phyloP scores from a whole-genome alignment of 2,888 invertebrate species.

The Schrankia costaestrigalis region DNA sequence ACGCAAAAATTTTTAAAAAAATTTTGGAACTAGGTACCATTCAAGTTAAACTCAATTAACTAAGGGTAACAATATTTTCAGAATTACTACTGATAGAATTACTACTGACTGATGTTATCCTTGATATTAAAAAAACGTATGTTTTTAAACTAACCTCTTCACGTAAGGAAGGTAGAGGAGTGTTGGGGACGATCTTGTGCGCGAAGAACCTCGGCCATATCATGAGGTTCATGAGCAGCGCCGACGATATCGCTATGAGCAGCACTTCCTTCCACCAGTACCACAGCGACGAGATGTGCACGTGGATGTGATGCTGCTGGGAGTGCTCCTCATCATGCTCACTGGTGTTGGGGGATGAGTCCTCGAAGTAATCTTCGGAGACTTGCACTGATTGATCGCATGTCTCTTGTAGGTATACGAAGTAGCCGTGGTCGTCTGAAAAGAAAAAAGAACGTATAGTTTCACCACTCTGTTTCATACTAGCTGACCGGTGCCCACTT shows the following conservation, averaged over 20 bases:
- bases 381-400: slow-evolving; percentile 70
- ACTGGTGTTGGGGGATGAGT: slow-evolving; percentile 43
- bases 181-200: slow-evolving; percentile 41
- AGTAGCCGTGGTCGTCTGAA: slow-evolving; percentile 86
- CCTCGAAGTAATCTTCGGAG: slow-evolving; percentile 45
- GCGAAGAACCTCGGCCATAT: slow-evolving; percentile 78
- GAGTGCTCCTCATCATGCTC: slow-evolving; percentile 70
- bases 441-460: too few relatives aligned
- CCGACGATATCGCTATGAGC: slow-evolving; percentile 87
- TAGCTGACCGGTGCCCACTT: too few relatives aligned
- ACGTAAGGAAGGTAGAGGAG: slow-evolving; percentile 51
- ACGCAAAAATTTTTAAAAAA: too few relatives aligned
- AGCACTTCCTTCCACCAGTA: slow-evolving; percentile 90
- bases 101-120: too few relatives aligned
- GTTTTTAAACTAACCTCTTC: slow-evolving; percentile 55
- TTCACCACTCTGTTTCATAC: too few relatives aligned
- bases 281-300: slow-evolving; percentile 87
- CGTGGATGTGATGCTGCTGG: slow-evolving; percentile 83
- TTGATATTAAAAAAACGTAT: too few relatives aligned
- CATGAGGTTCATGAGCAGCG: slow-evolving; percentile 85
- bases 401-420: slow-evolving; percentile 83
- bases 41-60: too few relatives aligned
- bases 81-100: too few relatives aligned
- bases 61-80: too few relatives aligned
- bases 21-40: too few relatives aligned